phyloP scores from a whole-genome alignment of 2,888 invertebrate genomes.

The Rhodophaea formosa region DNA sequence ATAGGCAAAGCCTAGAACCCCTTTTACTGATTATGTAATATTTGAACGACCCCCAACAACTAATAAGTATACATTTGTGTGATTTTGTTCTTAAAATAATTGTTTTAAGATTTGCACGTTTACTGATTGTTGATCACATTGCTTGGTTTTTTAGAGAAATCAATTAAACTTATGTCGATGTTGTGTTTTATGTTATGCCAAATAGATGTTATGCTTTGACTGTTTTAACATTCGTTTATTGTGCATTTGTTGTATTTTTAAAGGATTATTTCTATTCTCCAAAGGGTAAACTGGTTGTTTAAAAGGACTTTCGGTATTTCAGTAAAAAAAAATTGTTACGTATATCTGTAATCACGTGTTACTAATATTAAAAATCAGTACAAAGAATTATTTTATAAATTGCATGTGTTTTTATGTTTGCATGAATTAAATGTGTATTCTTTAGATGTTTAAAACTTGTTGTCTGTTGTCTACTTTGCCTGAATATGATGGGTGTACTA shows the following conservation, averaged over 20 bases:
- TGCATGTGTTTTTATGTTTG: not conserved
- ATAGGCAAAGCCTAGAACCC: no score
- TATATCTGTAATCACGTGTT: not conserved
- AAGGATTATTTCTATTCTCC: no score
- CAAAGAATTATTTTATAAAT: not conserved
- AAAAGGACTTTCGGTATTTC: no score
- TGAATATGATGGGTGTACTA: no score
- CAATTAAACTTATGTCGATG: not conserved
- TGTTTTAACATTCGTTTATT: not conserved
- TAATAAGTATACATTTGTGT: conserved; percentile 1
- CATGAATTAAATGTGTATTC: not conserved
- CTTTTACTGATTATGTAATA: no score
- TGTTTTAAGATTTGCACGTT: conserved; percentile 2
- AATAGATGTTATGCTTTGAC: not conserved
- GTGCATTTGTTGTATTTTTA: no score
- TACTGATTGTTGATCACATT: not conserved
- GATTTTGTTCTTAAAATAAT: not conserved
- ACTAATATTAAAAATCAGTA: not conserved
- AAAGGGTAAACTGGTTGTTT: no score
- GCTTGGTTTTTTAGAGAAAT: not conserved
- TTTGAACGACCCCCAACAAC: no score
- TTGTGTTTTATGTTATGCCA: not conserved
- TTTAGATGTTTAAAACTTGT: not conserved
- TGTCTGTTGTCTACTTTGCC: not conserved
- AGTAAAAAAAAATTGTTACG: no score